Base-by-base conservation (phyloP, 2,797 vertebrate species). In the Alcedo quadribrachys region DNA sequence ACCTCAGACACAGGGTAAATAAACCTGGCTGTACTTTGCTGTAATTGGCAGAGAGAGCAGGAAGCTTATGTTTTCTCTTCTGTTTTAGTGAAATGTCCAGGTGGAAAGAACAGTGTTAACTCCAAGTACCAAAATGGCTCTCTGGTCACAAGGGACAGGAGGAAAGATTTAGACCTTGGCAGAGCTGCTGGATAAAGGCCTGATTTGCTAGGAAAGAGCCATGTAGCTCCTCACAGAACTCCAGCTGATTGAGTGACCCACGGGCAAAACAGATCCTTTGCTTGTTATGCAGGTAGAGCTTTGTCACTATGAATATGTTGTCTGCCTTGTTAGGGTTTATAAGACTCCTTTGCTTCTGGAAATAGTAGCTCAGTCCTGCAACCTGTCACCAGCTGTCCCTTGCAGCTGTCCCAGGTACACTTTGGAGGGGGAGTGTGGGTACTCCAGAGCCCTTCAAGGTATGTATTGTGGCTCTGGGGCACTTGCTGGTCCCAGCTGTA, bases 1-100 rank as follows among this genome's bases (percentile, higher is more conserved):
- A 74, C 84, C 93, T 81, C 84, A 92, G 88, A 46, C 57, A 5
- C 33, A 60, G 86, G 68, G 86, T 95, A 92, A 96, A 95, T 78
- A 95, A 94, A 93, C 48, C 42, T 32, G 78, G 85, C 71, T 75
- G 81, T 61, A 81, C 69, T 58, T 33, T 71, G 83, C 88, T 70
- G 75, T n/a, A 63, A 42, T 68, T 93, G 85, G 92, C 80, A 92
- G 89, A 71, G 90, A 60, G 79, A 66, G 85, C 73, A 75, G 89
- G 91, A 92, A 92, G 81, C 20, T 7, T 7, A 3, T 18, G 60
- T 79, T 88, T 67, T 40, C 43, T 81, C 66, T 8, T 87, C 63
- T 65, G 27, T 76, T 94, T 76, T 60, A 75, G 70, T 77, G 78
- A 68, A 74, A 58, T 42, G 30, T 70, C 69, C 91, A 94, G 93